Conservation (phyloP, 1,140 invertebrate genomes). For the Lordiphosa mommai region DNA sequence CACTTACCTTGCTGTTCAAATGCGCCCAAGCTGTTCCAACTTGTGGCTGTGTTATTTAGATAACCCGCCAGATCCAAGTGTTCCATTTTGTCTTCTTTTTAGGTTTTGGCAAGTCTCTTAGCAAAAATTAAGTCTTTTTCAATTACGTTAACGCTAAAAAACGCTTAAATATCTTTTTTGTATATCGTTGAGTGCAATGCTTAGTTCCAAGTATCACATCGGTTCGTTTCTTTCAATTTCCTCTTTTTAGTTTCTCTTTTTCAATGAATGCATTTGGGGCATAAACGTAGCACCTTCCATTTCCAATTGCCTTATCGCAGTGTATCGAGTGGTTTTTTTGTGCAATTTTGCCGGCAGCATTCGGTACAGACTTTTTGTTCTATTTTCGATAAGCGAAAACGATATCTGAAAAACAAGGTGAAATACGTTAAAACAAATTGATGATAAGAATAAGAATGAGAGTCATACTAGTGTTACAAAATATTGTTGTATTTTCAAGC, state of each 20-base stretch:
- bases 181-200: conserved; percentile 49
- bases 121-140: conserved; percentile 12
- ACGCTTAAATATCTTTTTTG: conserved; percentile 18
- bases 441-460: conserved; percentile 37
- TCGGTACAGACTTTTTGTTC: conserved; percentile 58
- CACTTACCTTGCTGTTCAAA: conserved; percentile 75
- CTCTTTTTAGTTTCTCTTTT: conserved; percentile 8
- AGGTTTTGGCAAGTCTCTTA: conserved; percentile 42
- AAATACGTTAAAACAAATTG: conserved; percentile 30
- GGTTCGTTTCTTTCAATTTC: conserved; percentile 33
- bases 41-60: conserved; percentile 46
- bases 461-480: background rate
- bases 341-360: conserved; percentile 53
- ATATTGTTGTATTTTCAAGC: too few species aligned
- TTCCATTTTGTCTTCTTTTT: conserved; percentile 41
- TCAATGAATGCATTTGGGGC: conserved; percentile 48
- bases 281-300: conserved; percentile 23
- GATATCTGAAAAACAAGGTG: conserved; percentile 46
- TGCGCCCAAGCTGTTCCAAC: conserved; percentile 52
- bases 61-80: conserved; percentile 73
- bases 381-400: conserved; percentile 71
- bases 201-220: conserved; percentile 57
- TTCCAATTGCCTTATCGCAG: conserved; percentile 42
- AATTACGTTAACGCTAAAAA: conserved; percentile 22
- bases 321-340: conserved; percentile 23